Conservation (phyloP, 1,140 invertebrate species). For the Drosophila novamexicana region DNA sequence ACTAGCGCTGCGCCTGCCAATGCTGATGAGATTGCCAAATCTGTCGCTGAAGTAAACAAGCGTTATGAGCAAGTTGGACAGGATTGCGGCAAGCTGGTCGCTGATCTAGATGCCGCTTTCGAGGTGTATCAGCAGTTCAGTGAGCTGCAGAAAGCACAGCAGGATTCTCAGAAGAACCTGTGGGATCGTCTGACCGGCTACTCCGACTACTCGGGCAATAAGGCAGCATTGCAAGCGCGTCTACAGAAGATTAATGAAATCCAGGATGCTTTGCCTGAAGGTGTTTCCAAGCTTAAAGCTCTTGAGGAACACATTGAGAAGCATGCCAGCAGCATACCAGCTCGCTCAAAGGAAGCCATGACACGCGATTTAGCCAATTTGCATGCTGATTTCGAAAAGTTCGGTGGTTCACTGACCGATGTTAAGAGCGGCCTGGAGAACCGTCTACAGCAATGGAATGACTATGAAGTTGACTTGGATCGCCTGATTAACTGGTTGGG, state of each 20-base stretch:
- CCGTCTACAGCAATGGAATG: conserved; percentile 94
- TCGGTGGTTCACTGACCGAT: conserved; percentile 90
- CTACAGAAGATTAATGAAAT: conserved; percentile 91
- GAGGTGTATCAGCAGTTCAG: conserved; percentile 93
- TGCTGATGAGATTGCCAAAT: conserved; percentile 87
- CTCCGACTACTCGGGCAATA: conserved; percentile 93
- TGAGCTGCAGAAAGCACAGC: conserved; percentile 92
- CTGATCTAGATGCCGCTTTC: conserved; percentile 89
- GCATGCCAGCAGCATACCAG: conserved; percentile 88
- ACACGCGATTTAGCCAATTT: conserved; percentile 91
- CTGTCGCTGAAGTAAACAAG: conserved; percentile 89
- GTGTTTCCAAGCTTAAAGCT: conserved; percentile 89
- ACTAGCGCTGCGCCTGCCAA: conserved; percentile 87
- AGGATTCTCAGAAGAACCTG: conserved; percentile 94
- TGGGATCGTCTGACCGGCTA: conserved; percentile 92
- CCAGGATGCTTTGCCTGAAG: conserved; percentile 90
- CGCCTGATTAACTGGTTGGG: conserved; percentile 92
- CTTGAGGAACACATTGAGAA: conserved; percentile 89
- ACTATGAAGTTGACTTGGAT: conserved; percentile 95
- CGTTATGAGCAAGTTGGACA: conserved; percentile 90
- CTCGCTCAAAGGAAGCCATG: conserved; percentile 91
- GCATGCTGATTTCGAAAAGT: conserved; percentile 92
- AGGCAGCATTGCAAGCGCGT: conserved; percentile 89
- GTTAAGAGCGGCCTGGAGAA: conserved; percentile 92
- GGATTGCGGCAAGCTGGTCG: conserved; percentile 87